A percentile compares a stretch with the other conserved stretches of the same genome.
Conservation (phyloP, 2,113 vertebrate genomes). For the Eulacestoma nigropectus region DNA sequence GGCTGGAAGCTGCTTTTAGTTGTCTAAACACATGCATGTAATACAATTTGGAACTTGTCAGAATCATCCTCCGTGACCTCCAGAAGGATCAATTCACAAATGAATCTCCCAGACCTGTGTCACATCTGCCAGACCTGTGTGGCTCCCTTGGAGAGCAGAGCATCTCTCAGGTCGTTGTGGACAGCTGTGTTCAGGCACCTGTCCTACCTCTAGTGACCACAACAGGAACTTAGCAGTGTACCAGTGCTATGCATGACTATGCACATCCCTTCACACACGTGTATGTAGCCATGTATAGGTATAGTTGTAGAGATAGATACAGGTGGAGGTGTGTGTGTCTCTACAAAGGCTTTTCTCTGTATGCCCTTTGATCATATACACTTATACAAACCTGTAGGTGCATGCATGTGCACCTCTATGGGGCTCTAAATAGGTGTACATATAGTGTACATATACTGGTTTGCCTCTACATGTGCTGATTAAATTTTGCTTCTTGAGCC, state of each 20-base stretch:
- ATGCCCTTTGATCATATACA: background rate
- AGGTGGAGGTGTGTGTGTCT: background rate
- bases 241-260: background rate
- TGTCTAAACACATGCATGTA: background rate
- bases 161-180: background rate
- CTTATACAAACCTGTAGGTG: background rate
- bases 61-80: accelerated
- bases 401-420: background rate
- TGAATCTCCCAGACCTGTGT: background rate
- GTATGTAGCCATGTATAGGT: background rate
- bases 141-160: background rate
- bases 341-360: background rate
- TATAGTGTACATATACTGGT: background rate
- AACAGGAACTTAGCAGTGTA: background rate
- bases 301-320: background rate
- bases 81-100: background rate
- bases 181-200: background rate
- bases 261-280: background rate
- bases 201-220: background rate
- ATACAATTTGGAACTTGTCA: background rate
- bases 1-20: background rate
- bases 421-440: background rate
- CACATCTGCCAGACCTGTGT: background rate
- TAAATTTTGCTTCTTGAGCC: background rate
- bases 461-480: accelerated